Conservation (phyloP, 1,140 invertebrate species). For the Drosophila subpulchrella region DNA sequence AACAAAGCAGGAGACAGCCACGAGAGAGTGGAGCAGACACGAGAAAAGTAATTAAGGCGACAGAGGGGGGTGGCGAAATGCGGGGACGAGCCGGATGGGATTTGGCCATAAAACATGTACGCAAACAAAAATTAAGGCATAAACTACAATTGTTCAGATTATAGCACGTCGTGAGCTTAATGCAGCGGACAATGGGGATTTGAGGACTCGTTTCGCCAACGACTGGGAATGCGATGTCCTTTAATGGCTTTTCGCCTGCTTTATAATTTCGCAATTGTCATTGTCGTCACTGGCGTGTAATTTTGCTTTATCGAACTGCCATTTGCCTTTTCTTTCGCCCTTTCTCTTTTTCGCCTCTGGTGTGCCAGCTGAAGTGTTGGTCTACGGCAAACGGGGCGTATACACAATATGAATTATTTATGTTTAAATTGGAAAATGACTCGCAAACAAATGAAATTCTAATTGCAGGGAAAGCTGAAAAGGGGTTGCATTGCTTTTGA, state of each 20-base stretch:
- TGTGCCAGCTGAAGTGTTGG: slow-evolving; percentile 22
- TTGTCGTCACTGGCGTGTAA: slow-evolving; percentile 44
- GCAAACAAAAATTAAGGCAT: slow-evolving; percentile 65
- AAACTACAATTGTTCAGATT: slow-evolving; percentile 68
- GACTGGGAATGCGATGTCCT: slow-evolving; percentile 15
- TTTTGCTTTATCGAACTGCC: slow-evolving; percentile 37
- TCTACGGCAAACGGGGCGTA: slow-evolving; percentile 58
- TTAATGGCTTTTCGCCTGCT: slow-evolving; percentile 53
- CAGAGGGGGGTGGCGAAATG: slow-evolving; percentile 4
- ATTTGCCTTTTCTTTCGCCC: slow-evolving; percentile 3
- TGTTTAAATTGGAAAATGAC: slow-evolving; percentile 58
- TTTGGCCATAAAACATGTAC: slow-evolving; percentile 45
- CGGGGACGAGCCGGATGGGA: not conserved
- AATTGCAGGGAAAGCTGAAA: slow-evolving; percentile 39
- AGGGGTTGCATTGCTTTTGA: slow-evolving; percentile 7
- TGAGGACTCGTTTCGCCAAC: slow-evolving; percentile 20
- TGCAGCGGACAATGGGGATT: slow-evolving; percentile 37
- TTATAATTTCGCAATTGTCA: slow-evolving; percentile 53
- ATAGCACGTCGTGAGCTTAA: slow-evolving; percentile 67
- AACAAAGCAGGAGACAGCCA: slow-evolving; percentile 28
- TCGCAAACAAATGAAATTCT: slow-evolving; percentile 50
- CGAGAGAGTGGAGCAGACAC: slow-evolving; percentile 44
- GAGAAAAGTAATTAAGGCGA: slow-evolving; percentile 73
- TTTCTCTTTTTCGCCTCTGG: not conserved
- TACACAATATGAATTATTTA: slow-evolving; percentile 76